Percentiles rank a stretch among this genome's conserved stretches.
Conservation (phyloP, 2,113 vertebrate genomes). For the Artemisiospiza belli region DNA sequence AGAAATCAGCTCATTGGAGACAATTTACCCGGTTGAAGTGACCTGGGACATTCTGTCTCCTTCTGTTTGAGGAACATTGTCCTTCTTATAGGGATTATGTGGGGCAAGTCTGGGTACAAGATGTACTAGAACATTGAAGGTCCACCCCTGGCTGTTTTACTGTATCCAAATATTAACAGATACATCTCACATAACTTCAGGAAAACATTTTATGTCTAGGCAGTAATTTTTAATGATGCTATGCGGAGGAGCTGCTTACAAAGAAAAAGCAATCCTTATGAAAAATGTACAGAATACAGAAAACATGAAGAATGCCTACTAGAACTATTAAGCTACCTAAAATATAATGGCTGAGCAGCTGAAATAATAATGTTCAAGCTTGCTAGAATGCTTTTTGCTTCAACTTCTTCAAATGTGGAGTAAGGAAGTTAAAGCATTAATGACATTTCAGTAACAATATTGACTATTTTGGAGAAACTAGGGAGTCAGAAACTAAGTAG, state of each 20-base stretch:
- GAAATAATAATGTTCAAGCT: not conserved
- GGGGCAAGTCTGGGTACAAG: not conserved
- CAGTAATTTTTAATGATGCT: not conserved
- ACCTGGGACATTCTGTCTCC: not conserved
- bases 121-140: not conserved
- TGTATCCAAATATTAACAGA: not conserved
- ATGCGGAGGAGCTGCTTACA: not conserved
- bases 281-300: not conserved
- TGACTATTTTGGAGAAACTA: not conserved
- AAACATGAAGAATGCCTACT: not conserved
- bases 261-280: not conserved
- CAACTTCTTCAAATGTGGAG: not conserved
- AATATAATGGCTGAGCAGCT: not conserved
- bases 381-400: not conserved
- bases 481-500: not conserved
- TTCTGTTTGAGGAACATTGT: not conserved
- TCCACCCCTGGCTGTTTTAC: not conserved
- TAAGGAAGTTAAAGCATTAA: not conserved
- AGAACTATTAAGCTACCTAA: not conserved
- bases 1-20: not conserved
- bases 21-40: conserved; percentile 7
- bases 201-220: not conserved
- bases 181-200: not conserved
- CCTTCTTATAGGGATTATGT: not conserved
- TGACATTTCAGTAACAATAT: not conserved